Percentiles rank a stretch among this genome's conserved stretches.
Conservation (phyloP, 2,113 vertebrate genomes). For the Cnemophilus loriae region DNA sequence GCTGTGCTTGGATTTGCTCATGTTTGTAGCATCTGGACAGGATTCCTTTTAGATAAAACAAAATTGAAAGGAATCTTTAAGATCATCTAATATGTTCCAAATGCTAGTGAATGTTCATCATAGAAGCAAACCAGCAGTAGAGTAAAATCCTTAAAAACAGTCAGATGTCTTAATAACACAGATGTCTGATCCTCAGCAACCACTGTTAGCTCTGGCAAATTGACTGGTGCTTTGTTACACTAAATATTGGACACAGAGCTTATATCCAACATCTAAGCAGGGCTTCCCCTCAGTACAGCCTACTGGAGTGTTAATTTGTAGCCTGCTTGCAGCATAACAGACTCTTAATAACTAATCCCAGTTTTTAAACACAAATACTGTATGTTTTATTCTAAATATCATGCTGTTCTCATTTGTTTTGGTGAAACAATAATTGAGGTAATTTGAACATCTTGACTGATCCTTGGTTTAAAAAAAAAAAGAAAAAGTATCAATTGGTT, state of each 20-base stretch:
- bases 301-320: neutral
- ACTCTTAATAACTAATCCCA: neutral
- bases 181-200: neutral
- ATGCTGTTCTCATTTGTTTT: neutral
- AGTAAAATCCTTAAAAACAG: neutral
- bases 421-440: neutral
- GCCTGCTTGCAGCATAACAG: neutral
- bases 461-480: neutral
- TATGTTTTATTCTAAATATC: neutral
- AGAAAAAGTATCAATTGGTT: neutral
- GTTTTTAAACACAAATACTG: neutral
- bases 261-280: neutral
- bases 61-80: neutral
- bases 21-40: neutral
- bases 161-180: accelerated
- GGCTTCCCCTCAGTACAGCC: neutral
- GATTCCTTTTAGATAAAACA: neutral
- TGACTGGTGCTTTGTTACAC: neutral
- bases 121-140: neutral
- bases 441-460: neutral
- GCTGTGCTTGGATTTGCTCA: neutral
- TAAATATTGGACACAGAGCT: neutral
- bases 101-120: neutral
- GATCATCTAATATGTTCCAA: neutral
- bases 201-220: neutral